Evolutionary conservation across 2,888 invertebrate genomes (phyloP), one percentile per base, ranked within the genome.

Genomic region (Steinernema scapterisci): DNA sequence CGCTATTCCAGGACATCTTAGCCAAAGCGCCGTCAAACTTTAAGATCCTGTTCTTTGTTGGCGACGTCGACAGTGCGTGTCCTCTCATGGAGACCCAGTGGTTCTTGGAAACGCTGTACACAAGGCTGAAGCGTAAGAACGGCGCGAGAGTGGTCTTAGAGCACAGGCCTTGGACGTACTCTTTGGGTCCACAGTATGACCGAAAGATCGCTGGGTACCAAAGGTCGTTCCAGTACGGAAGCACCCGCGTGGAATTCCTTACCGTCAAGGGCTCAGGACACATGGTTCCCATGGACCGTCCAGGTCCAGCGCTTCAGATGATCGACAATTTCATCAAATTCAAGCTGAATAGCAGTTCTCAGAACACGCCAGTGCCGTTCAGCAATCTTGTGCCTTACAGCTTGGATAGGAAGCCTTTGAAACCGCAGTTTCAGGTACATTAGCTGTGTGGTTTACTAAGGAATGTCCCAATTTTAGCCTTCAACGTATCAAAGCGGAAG

Each of bases 261-360:
- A 31, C 71, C 2, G 31, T 71, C 19, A 46, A 54, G 51, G 73
- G 73, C 21, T 93, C 93, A 13, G 93, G 93, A 0, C 93, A 93
- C 83, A 92, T 93, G 92, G 92, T 92, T 11, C 93, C 93, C 0
- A 89, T 90, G 31, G 93, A 93, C 89, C 93, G 93, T 87, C 93
- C 93, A 0, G 91, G 91, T 82, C 92, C 92, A 92, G 92, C 92
- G 1, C 90, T 91, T n/a, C 63, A 63, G 38, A 63, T 63, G 63
- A 38, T 63, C 63, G 63, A 16, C 7, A 63, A 63, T 25, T 63
- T 63, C 31, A 31, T 63, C 63, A 6, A 63, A 27, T 63, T 63
- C 63, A 25, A 63, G n/a, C 48, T 48, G 48, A 48, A 48, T 19
- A 16, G 6, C 63, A 1, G 31, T 7, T 6, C 2, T 9, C 13